Evolutionary conservation across 1,140 invertebrate genomes (phyloP).

Genomic region (Heliconius himera): DNA sequence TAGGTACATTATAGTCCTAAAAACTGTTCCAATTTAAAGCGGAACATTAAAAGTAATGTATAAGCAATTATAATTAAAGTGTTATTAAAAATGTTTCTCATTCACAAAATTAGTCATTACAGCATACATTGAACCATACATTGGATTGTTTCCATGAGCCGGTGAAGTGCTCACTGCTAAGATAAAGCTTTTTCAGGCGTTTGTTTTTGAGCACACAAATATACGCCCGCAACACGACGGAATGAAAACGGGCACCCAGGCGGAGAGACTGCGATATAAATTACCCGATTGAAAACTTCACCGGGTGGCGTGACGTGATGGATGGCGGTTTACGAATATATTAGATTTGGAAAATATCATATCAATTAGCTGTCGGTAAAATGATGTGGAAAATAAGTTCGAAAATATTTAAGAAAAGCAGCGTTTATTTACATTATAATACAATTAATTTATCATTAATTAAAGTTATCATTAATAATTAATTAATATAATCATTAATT

Average conservation of each 20-base stretch:
- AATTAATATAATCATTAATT: too few species aligned
- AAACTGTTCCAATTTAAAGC: too few species aligned
- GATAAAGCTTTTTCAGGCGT: background rate
- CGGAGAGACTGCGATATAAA: constrained; percentile 15
- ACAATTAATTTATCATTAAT: too few species aligned
- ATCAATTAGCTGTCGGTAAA: background rate
- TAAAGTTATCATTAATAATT: too few species aligned
- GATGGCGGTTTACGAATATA: background rate
- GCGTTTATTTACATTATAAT: too few species aligned
- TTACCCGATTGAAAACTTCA: constrained; percentile 8
- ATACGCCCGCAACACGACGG: background rate
- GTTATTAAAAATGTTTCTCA: background rate
- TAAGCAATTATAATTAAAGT: background rate
- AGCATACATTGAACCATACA: background rate
- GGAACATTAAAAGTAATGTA: too few species aligned
- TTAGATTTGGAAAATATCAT: background rate
- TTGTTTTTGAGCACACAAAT: constrained; percentile 3
- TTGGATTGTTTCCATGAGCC: background rate
- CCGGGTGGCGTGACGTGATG: background rate
- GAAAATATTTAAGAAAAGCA: background rate
- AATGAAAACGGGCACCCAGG: background rate
- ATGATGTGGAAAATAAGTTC: background rate
- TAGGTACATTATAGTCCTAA: too few species aligned
- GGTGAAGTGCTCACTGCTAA: background rate
- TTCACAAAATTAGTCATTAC: background rate